Base-by-base conservation (phyloP, 1,140 invertebrate genomes). In the Drosophila ambigua region DNA sequence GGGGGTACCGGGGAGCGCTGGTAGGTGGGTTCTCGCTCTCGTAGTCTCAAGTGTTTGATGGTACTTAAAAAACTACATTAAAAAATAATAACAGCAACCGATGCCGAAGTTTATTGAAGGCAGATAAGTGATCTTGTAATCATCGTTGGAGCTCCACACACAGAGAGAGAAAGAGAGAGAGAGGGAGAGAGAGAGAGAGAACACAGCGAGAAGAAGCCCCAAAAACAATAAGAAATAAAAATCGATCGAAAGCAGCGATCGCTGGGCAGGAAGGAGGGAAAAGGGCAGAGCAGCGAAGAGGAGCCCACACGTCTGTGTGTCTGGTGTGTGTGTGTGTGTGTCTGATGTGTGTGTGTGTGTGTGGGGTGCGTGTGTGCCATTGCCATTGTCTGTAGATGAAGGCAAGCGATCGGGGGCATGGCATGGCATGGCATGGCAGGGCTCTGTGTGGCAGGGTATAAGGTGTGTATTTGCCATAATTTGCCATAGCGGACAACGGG, bases 381-480 rank as follows among this genome's bases (percentile, higher is more conserved):
- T 68, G 69, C 58, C 77, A 71, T 46, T 46, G 39, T 46, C 51
- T 26, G 68, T 49, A 74, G 50, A 73, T 73, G 54, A 46, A 16
- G 16, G 16, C 16, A 16, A 16, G 16, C 16, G 20, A 20, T 20
- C 20, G 50, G 54, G 13, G 28, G 26, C 16, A 16, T 16, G 16
- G 0, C 16, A 1, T 16, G 24, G 35, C 53, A 55, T 43, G 15
- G 53, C 31, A 20, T 20, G 20, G 20, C n/a, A 3, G 48, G 41
- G n/a, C 51, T 16, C 15, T 20, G 55, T 24, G 49, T 13, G 44
- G 20, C 23, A 53, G 62, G 49, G 55, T 16, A 68, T 79, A 90
- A 90, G 88, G 88, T 90, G 88, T 90, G 88, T 90, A 90, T 90
- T 90, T 90, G 88, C 88, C 88, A 90, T 90, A 90, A 90, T 90